Evolutionary conservation across 2,113 vertebrate genomes (phyloP).

Genomic region (Dolichallabes microphthalmus): DNA sequence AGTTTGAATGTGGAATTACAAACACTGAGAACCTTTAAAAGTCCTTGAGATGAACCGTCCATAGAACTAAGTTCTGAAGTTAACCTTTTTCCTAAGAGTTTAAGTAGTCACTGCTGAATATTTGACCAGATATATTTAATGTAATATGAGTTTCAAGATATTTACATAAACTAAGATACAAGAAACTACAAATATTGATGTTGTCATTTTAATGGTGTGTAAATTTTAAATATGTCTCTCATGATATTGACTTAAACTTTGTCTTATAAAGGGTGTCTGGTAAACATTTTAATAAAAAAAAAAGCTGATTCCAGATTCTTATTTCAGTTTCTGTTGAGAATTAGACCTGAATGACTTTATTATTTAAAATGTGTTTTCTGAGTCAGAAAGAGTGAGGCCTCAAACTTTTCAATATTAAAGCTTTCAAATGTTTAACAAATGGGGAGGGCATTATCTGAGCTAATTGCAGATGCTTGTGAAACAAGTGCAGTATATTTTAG

Average conservation of each 20-base stretch:
- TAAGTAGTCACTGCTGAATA: not conserved
- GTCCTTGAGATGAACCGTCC: not conserved
- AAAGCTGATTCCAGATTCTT: not conserved
- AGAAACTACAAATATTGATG: not conserved
- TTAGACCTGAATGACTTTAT: not conserved
- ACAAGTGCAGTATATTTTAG: not conserved
- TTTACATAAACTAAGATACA: not conserved
- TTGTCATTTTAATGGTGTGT: slow-evolving; percentile 12
- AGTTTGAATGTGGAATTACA: not conserved
- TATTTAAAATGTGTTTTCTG: not conserved
- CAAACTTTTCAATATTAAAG: too few relatives aligned
- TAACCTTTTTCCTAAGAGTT: not conserved
- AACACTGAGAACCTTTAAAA: not conserved
- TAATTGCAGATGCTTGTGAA: not conserved
- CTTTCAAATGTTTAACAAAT: not conserved
- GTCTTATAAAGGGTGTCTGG: not conserved
- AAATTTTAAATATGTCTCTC: not conserved
- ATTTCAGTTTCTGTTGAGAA: not conserved
- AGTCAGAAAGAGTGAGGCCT: not conserved
- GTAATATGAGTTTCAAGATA: not conserved
- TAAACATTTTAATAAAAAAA: slow-evolving; percentile 29
- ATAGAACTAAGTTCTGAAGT: not conserved
- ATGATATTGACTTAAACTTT: slow-evolving; percentile 9
- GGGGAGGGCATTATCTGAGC: not conserved
- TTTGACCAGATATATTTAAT: not conserved